Percentiles rank a stretch among this genome's conserved stretches.
These are phyloP conservation scores for Rambutsinella grinnellia DNA, from an alignment of 2,888 invertebrate species.

Conservation along the genomic window DNA sequence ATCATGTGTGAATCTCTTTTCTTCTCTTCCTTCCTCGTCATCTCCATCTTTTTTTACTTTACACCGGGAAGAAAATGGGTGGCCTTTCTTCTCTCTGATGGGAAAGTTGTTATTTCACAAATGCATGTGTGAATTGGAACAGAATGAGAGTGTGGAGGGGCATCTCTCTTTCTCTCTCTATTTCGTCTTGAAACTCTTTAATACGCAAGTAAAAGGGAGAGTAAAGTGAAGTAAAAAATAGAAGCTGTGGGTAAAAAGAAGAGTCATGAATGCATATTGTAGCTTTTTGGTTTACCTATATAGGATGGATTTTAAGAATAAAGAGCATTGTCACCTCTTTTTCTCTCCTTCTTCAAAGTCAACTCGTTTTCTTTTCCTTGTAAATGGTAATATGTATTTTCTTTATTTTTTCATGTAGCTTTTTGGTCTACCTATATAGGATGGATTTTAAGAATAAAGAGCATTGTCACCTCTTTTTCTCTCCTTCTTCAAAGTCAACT, in stretches of 20 bases:
- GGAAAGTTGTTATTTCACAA: slow-evolving; percentile 44
- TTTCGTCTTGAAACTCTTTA: slow-evolving; percentile 8
- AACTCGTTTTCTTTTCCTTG: slow-evolving; percentile 59
- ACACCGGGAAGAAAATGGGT: slow-evolving; percentile 34
- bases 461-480: slow-evolving; percentile 58
- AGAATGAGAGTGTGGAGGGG: slow-evolving; percentile 58
- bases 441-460: slow-evolving; percentile 31
- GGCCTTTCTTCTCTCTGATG: slow-evolving; percentile 14
- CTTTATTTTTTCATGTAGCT: slow-evolving; percentile 19
- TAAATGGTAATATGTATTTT: slow-evolving; percentile 37
- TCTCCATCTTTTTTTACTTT: slow-evolving; percentile 30
- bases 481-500: slow-evolving; percentile 62
- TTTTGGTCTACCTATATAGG: neutral
- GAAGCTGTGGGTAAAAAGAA: slow-evolving; percentile 12
- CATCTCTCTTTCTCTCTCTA: slow-evolving; percentile 36
- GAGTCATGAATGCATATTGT: slow-evolving; percentile 1
- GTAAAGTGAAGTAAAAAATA: slow-evolving; percentile 21
- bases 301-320: slow-evolving; percentile 20
- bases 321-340: slow-evolving; percentile 57
- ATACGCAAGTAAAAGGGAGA: neutral
- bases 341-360: slow-evolving; percentile 60
- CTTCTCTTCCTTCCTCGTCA: neutral
- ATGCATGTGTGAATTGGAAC: slow-evolving; percentile 61
- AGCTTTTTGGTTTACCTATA: neutral
- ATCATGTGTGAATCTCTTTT: slow-evolving; percentile 29